phyloP scores from a whole-genome alignment of 2,113 vertebrate genomes.

The Hyperopisus bebe region DNA sequence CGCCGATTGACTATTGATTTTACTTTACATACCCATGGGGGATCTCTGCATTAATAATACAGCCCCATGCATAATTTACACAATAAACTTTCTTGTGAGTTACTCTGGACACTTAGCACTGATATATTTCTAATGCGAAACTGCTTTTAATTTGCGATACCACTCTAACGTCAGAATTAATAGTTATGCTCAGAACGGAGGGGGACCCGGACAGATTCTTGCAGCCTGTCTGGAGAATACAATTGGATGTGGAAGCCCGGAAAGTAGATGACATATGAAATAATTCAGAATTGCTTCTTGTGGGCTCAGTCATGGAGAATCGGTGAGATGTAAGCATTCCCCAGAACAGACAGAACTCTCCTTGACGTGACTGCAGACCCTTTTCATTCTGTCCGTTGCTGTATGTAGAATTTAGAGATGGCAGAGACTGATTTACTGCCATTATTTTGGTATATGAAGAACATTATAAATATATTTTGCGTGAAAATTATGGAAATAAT shows the following conservation, averaged over 20 bases:
- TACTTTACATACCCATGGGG: slow-evolving; percentile 64
- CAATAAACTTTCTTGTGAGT: slow-evolving; percentile 59
- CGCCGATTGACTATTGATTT: slow-evolving; percentile 63
- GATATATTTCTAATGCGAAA: slow-evolving; percentile 61
- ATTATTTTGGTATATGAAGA: background rate
- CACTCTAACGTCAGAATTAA: background rate
- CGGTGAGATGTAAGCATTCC: background rate
- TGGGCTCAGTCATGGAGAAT: background rate
- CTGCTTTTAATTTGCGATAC: slow-evolving; percentile 50
- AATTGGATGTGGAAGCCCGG: background rate
- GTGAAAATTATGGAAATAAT: background rate
- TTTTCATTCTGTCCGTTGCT: background rate
- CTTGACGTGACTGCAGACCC: background rate
- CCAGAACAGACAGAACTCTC: background rate
- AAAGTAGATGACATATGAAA: background rate
- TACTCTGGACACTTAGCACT: slow-evolving; percentile 49
- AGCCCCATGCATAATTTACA: slow-evolving; percentile 66
- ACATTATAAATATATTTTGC: background rate
- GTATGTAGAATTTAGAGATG: background rate
- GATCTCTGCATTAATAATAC: slow-evolving; percentile 66
- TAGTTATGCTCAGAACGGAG: background rate
- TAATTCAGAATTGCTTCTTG: background rate
- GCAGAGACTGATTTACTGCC: background rate
- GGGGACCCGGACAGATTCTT: background rate
- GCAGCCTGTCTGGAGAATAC: background rate